Evolutionary conservation across 2,888 invertebrate species (phyloP).

Genomic region (Drosophila nr. perissopoda): DNA sequence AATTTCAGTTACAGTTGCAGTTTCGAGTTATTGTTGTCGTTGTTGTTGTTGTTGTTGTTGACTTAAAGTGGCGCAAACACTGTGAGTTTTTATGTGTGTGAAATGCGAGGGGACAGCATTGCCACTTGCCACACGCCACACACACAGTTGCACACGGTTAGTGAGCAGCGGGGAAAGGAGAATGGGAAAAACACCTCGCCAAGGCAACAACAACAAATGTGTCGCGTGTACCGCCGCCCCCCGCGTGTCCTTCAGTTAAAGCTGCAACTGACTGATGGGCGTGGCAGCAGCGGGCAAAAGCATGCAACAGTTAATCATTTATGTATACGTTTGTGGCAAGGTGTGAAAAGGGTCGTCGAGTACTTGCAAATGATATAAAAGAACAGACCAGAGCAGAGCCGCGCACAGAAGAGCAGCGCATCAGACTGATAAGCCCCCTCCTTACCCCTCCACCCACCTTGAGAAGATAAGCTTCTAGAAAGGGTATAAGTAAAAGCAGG

Average conservation of each 20-base stretch:
- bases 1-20: constrained; percentile 43
- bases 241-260: constrained; percentile 55
- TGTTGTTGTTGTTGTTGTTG: constrained; percentile 36
- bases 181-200: constrained; percentile 19
- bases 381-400: not conserved
- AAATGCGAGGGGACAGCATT: constrained; percentile 31
- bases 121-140: constrained; percentile 24
- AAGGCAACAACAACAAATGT: constrained; percentile 44
- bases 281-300: constrained; percentile 51
- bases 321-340: constrained; percentile 30
- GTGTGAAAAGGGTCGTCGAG: constrained; percentile 19
- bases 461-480: not conserved
- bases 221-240: not conserved
- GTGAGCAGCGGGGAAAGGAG: not conserved
- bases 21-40: constrained; percentile 24
- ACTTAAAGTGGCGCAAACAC: constrained; percentile 63
- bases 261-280: constrained; percentile 54
- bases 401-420: not conserved
- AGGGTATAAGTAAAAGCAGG: constrained; percentile 25
- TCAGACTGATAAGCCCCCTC: not conserved
- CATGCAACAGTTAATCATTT: constrained; percentile 78
- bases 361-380: constrained; percentile 3
- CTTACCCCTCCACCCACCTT: not conserved
- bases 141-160: not conserved
- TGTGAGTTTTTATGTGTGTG: constrained; percentile 13